Base-by-base conservation (phyloP, 2,113 vertebrate genomes). In the Tichodroma muraria region DNA sequence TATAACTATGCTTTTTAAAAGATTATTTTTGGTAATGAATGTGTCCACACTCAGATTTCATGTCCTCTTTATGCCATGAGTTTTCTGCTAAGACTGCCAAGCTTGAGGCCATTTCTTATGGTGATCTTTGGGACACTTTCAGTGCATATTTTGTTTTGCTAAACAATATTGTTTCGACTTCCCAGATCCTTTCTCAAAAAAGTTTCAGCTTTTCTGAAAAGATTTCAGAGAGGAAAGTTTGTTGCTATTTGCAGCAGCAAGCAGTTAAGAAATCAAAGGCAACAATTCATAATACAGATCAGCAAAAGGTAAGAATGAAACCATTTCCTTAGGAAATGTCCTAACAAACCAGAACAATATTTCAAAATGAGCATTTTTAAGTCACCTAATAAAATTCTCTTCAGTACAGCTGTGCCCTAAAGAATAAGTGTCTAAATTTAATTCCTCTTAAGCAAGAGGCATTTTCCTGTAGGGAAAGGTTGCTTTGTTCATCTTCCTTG, bases 391-490 rank as follows among this genome's bases (percentile, higher is more conserved):
- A 73, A 88, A 93, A 95, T 84, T 68, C 37, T 75, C 42, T 91
- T 84, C 61, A 79, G 85, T 82, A 40, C 37, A 85, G 47, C 52
- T 86, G 14, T 79, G 60, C 95, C 85, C 28, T 53, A 70, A 93
- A 94, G 81, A 95, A 57, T 92, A 94, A 73, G 50, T 6, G 23
- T 85, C 53, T 80, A 89, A 61, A 96, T 90, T 90, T 72, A 85
- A 92, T 84, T 88, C 72, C 50, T 95, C 45, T 86, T 94, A 84
- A 94, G 78, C 69, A 87, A 78, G 57, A 95, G 52, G 31, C 54
- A 68, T 92, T 91, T 76, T 49, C 91, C 60, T 88, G 52, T 65
- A 70, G 23, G 64, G 61, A 93, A 68, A 77, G 35, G 54, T 65
- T 68, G 30, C 19, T 77, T 86, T 91, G 25, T 89, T 93, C 24